These are phyloP conservation scores for Simalia tracyae DNA, from an alignment of 2,797 vertebrate genomes.

Conservation along the genomic window DNA sequence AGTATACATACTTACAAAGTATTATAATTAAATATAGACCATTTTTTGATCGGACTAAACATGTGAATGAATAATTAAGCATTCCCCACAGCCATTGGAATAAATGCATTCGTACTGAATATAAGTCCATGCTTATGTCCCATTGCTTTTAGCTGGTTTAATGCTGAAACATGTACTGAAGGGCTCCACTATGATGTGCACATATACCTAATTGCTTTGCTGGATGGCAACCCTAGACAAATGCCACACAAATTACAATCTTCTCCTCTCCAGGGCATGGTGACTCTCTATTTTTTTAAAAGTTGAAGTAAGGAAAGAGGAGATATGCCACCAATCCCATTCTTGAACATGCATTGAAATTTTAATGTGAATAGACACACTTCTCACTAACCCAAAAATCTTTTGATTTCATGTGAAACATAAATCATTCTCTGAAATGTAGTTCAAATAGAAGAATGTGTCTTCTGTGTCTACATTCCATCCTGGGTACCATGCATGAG, in stretches of 20 bases:
- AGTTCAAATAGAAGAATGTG: conserved; percentile 49
- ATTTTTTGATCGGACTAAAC: neutral
- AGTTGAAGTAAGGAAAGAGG: conserved; percentile 5
- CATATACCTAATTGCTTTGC: conserved; percentile 16
- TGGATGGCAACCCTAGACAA: conserved; percentile 17
- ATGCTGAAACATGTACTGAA: conserved; percentile 30
- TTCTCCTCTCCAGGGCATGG: neutral
- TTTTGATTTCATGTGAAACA: conserved; percentile 41
- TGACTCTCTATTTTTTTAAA: neutral
- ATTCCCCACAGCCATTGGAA: neutral
- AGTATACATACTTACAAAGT: neutral
- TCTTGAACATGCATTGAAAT: conserved; percentile 7
- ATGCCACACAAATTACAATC: conserved; percentile 11
- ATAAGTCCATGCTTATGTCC: neutral
- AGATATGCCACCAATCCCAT: neutral
- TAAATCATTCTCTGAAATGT: conserved; percentile 54
- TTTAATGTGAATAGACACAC: neutral
- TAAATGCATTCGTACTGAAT: neutral
- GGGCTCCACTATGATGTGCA: conserved; percentile 13
- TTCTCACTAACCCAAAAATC: neutral
- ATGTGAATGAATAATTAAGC: neutral
- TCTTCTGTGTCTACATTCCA: conserved; percentile 34
- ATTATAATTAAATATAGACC: neutral
- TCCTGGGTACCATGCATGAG: conserved; percentile 38
- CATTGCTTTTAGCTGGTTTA: conserved; percentile 16